Conservation (phyloP, 92 coral and sea anemone genomes). For the Zoanthus gigantus region DNA sequence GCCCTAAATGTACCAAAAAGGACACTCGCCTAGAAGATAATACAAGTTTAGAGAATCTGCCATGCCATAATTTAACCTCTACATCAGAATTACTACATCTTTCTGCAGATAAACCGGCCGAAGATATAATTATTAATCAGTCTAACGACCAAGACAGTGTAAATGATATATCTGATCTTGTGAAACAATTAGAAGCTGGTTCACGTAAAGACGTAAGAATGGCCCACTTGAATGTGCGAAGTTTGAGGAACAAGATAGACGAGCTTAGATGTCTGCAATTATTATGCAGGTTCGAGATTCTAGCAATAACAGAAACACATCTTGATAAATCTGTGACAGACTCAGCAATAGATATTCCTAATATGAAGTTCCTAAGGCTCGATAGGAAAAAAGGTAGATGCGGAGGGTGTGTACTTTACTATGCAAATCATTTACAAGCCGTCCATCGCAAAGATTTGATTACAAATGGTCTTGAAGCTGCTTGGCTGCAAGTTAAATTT, state of each 20-base stretch:
- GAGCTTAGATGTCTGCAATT: neutral
- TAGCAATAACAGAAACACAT: constrained; percentile 43
- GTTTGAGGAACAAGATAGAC: neutral
- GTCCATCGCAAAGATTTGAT: no score
- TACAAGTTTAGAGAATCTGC: neutral
- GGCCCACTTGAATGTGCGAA: neutral
- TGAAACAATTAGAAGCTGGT: no score
- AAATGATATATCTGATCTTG: no score
- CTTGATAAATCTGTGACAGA: neutral
- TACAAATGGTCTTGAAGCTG: no score
- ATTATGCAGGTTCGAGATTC: constrained; percentile 27
- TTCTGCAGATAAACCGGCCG: neutral
- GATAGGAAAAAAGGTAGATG: neutral
- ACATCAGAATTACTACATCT: neutral
- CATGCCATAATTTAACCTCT: neutral
- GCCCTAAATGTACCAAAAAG: neutral
- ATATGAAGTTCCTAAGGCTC: neutral
- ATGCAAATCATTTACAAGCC: no score
- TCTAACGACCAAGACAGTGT: neutral
- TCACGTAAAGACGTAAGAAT: neutral
- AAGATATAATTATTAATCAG: neutral
- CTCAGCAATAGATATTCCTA: neutral
- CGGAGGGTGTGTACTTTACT: neutral
- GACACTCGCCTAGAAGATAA: no score
- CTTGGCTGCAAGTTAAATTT: no score